These are phyloP conservation scores for Drosophila pseudotakahashii DNA, from an alignment of 2,888 invertebrate species.

Conservation along the genomic window DNA sequence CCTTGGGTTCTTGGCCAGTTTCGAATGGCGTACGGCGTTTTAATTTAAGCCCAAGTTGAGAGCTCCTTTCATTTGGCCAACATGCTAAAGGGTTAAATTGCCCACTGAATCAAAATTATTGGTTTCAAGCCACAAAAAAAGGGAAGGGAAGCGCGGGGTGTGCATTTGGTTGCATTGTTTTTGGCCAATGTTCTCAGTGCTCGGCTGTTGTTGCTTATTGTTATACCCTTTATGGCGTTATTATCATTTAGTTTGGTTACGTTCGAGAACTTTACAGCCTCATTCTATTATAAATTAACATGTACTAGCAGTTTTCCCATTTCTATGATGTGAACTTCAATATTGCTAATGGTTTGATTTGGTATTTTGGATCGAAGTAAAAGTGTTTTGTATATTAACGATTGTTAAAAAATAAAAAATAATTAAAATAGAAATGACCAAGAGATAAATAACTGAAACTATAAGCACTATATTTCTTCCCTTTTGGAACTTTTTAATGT, in stretches of 20 bases:
- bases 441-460: no score
- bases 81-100: slow-evolving; percentile 84
- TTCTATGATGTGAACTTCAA: no score
- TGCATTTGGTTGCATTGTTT: slow-evolving; percentile 72
- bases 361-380: no score
- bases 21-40: slow-evolving; percentile 64
- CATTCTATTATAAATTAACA: neutral
- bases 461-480: no score
- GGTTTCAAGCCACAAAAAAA: slow-evolving; percentile 75
- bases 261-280: no score
- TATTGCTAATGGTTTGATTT: no score
- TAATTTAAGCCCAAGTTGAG: slow-evolving; percentile 73
- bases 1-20: slow-evolving; percentile 38
- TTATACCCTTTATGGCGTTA: slow-evolving; percentile 3
- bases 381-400: no score
- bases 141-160: slow-evolving; percentile 15
- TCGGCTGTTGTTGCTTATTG: slow-evolving; percentile 6
- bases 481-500: no score
- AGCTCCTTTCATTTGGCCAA: slow-evolving; percentile 79
- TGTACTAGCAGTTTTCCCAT: no score
- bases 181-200: slow-evolving; percentile 48
- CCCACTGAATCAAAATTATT: slow-evolving; percentile 85
- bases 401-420: no score
- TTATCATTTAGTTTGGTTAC: neutral
- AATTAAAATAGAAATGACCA: no score